Evolutionary conservation across 2,113 vertebrate species (phyloP).

Genomic region (Anolis carolinensis): DNA sequence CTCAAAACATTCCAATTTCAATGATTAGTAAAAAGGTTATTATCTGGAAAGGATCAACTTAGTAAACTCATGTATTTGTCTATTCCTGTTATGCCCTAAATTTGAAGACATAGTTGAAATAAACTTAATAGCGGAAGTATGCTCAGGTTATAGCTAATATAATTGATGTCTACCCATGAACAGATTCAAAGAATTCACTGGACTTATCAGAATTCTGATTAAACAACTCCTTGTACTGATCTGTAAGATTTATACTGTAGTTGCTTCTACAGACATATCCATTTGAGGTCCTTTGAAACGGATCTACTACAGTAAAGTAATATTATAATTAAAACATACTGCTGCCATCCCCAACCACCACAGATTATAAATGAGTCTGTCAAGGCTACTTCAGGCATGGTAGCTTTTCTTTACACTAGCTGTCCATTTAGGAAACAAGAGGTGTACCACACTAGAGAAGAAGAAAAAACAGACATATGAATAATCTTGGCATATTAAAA

Average conservation of each 20-base stretch:
- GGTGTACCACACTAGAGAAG: no score
- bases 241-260: constrained; percentile 8
- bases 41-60: constrained; percentile 22
- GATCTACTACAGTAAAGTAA: constrained; percentile 17
- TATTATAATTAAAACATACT: constrained; percentile 42
- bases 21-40: neutral
- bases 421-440: neutral
- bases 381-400: neutral
- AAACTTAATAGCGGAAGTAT: constrained; percentile 25
- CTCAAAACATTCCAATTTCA: constrained; percentile 25
- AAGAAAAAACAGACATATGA: no score
- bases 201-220: constrained; percentile 37
- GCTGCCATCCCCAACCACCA: neutral
- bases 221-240: constrained; percentile 32
- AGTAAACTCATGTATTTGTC: neutral
- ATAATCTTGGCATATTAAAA: neutral
- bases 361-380: constrained; percentile 28
- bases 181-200: constrained; percentile 1
- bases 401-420: neutral
- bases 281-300: constrained; percentile 51
- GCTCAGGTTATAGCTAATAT: constrained; percentile 4
- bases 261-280: constrained; percentile 19
- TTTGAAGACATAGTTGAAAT: neutral
- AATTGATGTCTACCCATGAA: neutral
- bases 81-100: neutral